These are phyloP conservation scores for Acanthosepion pharaonis DNA, from an alignment of 2,888 invertebrate genomes.

Conservation along the genomic window DNA sequence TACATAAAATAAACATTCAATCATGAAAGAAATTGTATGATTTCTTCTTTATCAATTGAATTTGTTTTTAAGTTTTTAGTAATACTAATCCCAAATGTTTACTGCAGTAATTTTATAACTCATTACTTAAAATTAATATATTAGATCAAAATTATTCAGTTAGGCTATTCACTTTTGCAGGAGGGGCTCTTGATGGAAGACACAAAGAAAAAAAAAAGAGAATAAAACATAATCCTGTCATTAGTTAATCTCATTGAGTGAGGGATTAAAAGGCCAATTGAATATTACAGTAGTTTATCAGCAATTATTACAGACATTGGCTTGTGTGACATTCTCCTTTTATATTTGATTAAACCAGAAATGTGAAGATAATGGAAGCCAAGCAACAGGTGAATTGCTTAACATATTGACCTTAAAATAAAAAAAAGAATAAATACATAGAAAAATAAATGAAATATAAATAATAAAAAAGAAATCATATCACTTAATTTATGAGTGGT, in stretches of 20 bases:
- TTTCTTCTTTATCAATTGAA: too few species aligned
- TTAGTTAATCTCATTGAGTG: not conserved
- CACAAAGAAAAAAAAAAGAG: not conserved
- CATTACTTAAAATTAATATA: not conserved
- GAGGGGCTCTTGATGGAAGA: not conserved
- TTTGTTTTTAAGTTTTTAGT: too few species aligned
- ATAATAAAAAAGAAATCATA: not conserved
- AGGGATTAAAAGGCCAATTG: not conserved
- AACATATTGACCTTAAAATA: not conserved
- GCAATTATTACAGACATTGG: not conserved
- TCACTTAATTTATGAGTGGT: not conserved
- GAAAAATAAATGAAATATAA: not conserved
- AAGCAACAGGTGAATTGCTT: not conserved
- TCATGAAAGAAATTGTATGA: too few species aligned
- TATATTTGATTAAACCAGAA: slow-evolving; percentile 6
- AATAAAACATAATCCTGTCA: slow-evolving; percentile 1
- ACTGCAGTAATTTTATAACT: too few species aligned
- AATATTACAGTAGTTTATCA: not conserved
- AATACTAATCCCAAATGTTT: too few species aligned
- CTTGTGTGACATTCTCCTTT: not conserved
- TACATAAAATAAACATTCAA: too few species aligned
- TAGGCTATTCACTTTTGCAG: not conserved
- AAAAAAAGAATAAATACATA: not conserved
- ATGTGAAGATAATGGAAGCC: slow-evolving; percentile 11
- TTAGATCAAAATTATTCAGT: not conserved